A percentile compares a stretch with the other conserved stretches of the same genome.
Evolutionary conservation across 2,797 vertebrate species (phyloP).

Genomic region (Acomys russatus): DNA sequence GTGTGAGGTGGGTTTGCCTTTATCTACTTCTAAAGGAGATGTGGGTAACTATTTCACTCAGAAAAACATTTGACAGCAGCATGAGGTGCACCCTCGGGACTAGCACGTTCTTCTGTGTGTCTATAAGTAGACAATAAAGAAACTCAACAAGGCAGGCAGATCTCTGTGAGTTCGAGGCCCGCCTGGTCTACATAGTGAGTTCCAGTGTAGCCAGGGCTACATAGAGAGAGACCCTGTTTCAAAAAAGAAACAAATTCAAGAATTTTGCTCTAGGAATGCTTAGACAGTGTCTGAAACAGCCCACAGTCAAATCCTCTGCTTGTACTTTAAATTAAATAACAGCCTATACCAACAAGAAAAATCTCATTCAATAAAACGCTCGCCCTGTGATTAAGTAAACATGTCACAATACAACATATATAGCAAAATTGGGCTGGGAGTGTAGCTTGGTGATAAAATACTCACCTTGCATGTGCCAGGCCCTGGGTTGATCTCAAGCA

Average conservation of each 20-base stretch:
- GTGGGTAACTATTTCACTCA: background rate
- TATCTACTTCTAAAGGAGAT: background rate
- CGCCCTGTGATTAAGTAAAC: conserved; percentile 14
- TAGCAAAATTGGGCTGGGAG: background rate
- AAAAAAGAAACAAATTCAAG: background rate
- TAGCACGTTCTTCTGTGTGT: background rate
- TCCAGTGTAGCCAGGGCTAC: background rate
- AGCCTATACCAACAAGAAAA: background rate
- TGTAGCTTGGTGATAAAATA: background rate
- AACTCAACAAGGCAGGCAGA: background rate
- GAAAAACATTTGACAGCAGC: background rate
- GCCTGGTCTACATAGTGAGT: background rate
- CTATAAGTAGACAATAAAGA: background rate
- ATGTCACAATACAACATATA: background rate
- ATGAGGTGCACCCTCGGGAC: no score
- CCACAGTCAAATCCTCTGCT: background rate
- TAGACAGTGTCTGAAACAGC: background rate
- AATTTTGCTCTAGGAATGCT: background rate
- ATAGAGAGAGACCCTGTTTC: background rate
- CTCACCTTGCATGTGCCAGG: background rate
- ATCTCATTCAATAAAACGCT: background rate
- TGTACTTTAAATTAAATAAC: background rate
- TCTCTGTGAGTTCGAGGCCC: background rate
- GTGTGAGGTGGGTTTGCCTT: background rate
- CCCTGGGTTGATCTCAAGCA: background rate